Percentiles rank a stretch among this genome's conserved stretches.
Evolutionary conservation across 1,140 invertebrate genomes (phyloP).

Genomic region (Branchinecta lindahli): DNA sequence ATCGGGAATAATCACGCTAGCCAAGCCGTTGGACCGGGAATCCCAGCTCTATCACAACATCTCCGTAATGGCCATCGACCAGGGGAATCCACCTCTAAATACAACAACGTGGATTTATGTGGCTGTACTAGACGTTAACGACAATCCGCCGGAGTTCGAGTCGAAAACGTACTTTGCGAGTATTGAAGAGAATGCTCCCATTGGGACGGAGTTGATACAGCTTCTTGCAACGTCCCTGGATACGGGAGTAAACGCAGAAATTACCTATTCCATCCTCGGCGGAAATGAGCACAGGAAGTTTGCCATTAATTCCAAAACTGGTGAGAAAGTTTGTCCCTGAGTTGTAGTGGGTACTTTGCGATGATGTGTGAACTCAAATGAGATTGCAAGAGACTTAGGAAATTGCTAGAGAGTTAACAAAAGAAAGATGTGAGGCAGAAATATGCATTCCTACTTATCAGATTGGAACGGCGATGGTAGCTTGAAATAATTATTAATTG

Average conservation of each 20-base stretch:
- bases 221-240: slow-evolving; percentile 83
- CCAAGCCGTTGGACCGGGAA: slow-evolving; percentile 70
- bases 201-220: slow-evolving; percentile 57
- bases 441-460: too few relatives aligned
- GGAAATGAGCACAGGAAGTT: slow-evolving; percentile 79
- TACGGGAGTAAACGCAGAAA: slow-evolving; percentile 78
- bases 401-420: too few relatives aligned
- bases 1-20: slow-evolving; percentile 66
- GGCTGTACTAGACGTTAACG: slow-evolving; percentile 67
- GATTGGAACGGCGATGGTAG: too few relatives aligned
- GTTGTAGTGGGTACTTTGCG: too few relatives aligned
- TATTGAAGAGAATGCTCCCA: slow-evolving; percentile 53
- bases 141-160: slow-evolving; percentile 83
- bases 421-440: too few relatives aligned
- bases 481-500: too few relatives aligned
- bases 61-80: slow-evolving; percentile 55
- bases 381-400: too few relatives aligned
- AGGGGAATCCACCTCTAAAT: slow-evolving; percentile 49
- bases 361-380: too few relatives aligned
- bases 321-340: slow-evolving; percentile 21
- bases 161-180: slow-evolving; percentile 53
- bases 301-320: slow-evolving; percentile 50
- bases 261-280: slow-evolving; percentile 72
- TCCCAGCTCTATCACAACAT: slow-evolving; percentile 65
- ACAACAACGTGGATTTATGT: slow-evolving; percentile 41